These are phyloP conservation scores for Linurgus olivaceus DNA, from an alignment of 2,797 vertebrate species.

Conservation along the genomic window DNA sequence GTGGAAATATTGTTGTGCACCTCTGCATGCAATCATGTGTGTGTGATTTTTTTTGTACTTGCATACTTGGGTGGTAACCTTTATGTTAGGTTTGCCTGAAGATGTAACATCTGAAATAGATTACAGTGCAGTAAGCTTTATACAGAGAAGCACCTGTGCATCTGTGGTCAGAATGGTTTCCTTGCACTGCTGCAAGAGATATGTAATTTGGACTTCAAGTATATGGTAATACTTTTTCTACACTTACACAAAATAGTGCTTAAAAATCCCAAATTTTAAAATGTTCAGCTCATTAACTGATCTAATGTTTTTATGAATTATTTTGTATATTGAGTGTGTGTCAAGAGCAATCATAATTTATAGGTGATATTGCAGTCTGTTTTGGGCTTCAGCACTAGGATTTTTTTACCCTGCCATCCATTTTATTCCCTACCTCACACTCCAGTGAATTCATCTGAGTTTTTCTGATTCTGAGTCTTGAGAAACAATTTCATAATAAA, in stretches of 20 bases:
- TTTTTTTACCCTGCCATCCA: not conserved
- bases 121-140: not conserved
- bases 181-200: not conserved
- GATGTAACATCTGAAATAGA: not conserved
- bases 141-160: not conserved
- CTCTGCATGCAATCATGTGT: not conserved
- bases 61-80: not conserved
- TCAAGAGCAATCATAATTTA: not conserved
- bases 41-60: not conserved
- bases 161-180: not conserved
- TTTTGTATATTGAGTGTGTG: not conserved
- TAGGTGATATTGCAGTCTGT: not conserved
- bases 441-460: not conserved
- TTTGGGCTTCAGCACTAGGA: not conserved
- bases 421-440: rapidly evolving
- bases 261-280: not conserved
- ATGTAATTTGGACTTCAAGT: not conserved
- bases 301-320: not conserved
- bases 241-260: not conserved
- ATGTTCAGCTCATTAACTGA: not conserved
- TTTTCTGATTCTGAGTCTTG: not conserved
- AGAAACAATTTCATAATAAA: not conserved
- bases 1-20: not conserved
- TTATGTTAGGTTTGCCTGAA: not conserved
- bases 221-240: not conserved